Conservation (phyloP, 1,140 invertebrate species). For the Eumeta japonica region DNA sequence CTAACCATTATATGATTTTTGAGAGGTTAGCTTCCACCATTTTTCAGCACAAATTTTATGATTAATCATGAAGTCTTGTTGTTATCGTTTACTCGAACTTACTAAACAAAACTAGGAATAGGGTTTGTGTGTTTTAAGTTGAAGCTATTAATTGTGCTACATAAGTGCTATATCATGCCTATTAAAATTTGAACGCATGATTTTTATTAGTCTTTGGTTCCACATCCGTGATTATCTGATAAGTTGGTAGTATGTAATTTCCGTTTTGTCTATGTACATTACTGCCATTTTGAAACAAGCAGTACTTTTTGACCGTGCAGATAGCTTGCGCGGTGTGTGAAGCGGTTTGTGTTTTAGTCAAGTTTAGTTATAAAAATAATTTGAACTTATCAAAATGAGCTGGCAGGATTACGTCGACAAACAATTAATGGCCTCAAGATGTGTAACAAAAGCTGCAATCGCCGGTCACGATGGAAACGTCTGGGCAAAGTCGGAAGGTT, state of each 20-base stretch:
- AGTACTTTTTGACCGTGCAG: constrained; percentile 56
- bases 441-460: constrained; percentile 90
- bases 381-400: constrained; percentile 72
- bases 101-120: too few relatives aligned
- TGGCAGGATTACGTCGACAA: constrained; percentile 98
- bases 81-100: too few relatives aligned
- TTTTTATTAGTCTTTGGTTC: too few relatives aligned
- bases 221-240: too few relatives aligned
- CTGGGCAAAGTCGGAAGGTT: constrained; percentile 91
- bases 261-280: constrained; percentile 43
- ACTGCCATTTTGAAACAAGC: constrained; percentile 57
- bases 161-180: too few relatives aligned
- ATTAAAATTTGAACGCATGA: too few relatives aligned
- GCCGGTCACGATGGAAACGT: constrained; percentile 92
- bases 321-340: constrained; percentile 54
- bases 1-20: too few relatives aligned
- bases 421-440: constrained; percentile 89
- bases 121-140: too few relatives aligned
- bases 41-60: too few relatives aligned
- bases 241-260: constrained; percentile 36
- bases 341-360: constrained; percentile 41
- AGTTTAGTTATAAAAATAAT: constrained; percentile 55
- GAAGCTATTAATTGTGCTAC: too few relatives aligned
- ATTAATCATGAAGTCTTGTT: too few relatives aligned
- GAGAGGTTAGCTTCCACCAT: too few relatives aligned